Evolutionary conservation across 2,113 vertebrate genomes (phyloP), one percentile per base, ranked within the genome.

Genomic region (Lichenostomus cassidix): DNA sequence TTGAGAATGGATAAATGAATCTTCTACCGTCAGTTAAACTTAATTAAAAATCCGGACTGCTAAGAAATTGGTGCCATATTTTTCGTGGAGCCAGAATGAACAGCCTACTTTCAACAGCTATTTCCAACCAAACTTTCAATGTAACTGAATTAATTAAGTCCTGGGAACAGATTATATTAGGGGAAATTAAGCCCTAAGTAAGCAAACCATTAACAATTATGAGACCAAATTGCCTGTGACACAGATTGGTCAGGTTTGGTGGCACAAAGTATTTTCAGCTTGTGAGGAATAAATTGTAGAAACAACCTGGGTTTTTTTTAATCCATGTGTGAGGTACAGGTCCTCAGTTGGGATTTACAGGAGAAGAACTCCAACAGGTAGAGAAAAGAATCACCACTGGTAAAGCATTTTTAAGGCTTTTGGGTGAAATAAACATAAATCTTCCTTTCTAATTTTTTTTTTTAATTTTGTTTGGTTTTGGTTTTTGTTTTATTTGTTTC

Each of bases 111-210:
- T 18, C 10, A 64, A 37, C 70, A 64, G 87, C 70, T 60, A 25
- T 85, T 96, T 94, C 92, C 77, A 88, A 74, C 53, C 50, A 83
- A 83, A 77, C 78, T 94, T 92, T 28, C 42, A 33, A 5, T 67
- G 20, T 23, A 95, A 67, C 83, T 70, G 90, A 63, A 94, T 91
- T 85, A 95, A 91, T 95, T 92, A 80, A 94, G 39, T 83, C 56
- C 52, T 64, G 50, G 63, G 70, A 94, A 73, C 63, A 50, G 84
- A 87, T 92, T 71, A 58, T 67, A 90, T 90, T 91, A 83, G 79
- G 44, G 63, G 71, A 93, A 95, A 97, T 94, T 74, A 95, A 90
- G 68, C 67, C 94, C 80, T 92, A 93, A 96, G 82, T 88, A 91
- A 96, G 90, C 82, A 88, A 94, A 90, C 84, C 90, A 83, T 95